These are phyloP conservation scores for Drymonia ruficornis DNA, from an alignment of 2,888 invertebrate species.

Conservation along the genomic window DNA sequence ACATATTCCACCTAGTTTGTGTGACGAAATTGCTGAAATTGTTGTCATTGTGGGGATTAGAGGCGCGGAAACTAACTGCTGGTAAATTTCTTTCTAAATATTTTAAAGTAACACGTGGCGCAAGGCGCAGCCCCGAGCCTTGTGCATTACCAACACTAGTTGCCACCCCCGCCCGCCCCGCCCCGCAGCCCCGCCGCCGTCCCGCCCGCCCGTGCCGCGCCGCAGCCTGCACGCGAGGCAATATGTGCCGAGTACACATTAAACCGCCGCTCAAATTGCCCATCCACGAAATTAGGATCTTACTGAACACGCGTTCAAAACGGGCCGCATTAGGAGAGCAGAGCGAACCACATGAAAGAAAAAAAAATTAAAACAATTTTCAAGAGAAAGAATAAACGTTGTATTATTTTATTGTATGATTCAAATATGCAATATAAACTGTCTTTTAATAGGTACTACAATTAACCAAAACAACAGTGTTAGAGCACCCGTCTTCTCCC, in stretches of 20 bases:
- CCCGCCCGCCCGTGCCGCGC: background rate
- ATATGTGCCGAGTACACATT: background rate
- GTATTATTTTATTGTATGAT: too few relatives aligned
- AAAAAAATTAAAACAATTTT: too few relatives aligned
- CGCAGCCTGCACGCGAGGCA: background rate
- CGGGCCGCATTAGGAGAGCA: background rate
- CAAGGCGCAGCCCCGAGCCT: background rate
- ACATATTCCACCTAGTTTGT: background rate
- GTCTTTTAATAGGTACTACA: too few relatives aligned
- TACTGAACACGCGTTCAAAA: background rate
- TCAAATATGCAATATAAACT: too few relatives aligned
- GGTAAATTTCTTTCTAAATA: too few relatives aligned
- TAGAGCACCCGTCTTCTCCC: too few relatives aligned
- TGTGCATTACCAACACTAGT: background rate
- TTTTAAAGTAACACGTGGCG: background rate
- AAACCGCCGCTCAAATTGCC: background rate
- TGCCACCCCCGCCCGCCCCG: background rate
- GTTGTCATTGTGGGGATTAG: too few relatives aligned
- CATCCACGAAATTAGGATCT: background rate
- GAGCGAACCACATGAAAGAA: background rate
- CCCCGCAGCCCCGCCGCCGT: too few relatives aligned
- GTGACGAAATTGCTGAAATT: too few relatives aligned
- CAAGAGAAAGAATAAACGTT: too few relatives aligned
- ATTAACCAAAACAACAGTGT: too few relatives aligned
- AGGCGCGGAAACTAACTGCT: too few relatives aligned